phyloP scores from a whole-genome alignment of 2,797 vertebrate genomes.

The Paguma larvata region DNA sequence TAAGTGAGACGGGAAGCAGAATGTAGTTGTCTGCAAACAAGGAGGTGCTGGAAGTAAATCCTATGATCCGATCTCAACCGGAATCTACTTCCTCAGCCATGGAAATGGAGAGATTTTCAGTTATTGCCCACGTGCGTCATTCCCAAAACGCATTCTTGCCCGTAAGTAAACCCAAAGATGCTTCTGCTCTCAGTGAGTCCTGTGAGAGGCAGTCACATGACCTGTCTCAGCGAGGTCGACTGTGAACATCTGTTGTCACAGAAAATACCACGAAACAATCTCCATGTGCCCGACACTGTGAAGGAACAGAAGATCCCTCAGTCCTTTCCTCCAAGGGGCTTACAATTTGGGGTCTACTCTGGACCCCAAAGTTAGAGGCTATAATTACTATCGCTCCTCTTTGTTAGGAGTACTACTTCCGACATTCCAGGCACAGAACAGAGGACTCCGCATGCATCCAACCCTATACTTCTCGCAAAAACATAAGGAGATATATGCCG shows the following conservation, averaged over 20 bases:
- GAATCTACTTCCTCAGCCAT: neutral
- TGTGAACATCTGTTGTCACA: neutral
- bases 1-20: neutral
- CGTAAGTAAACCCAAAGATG: neutral
- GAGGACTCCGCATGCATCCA: too few species aligned
- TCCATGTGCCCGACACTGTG: fast-evolving
- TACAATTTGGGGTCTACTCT: neutral
- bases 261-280: neutral
- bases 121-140: neutral
- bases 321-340: neutral
- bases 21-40: neutral
- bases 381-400: neutral
- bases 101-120: neutral
- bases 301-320: neutral
- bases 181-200: neutral
- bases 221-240: neutral
- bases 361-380: neutral
- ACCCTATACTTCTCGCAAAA: neutral
- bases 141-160: neutral
- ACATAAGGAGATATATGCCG: fast-evolving
- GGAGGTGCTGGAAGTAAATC: neutral
- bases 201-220: neutral
- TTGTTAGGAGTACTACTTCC: neutral
- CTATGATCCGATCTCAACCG: neutral
- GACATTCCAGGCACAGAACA: neutral